Evolutionary conservation across 2,888 invertebrate genomes (phyloP), one percentile per base, ranked within the genome.

Genomic region (Yponomeuta evonymella): DNA sequence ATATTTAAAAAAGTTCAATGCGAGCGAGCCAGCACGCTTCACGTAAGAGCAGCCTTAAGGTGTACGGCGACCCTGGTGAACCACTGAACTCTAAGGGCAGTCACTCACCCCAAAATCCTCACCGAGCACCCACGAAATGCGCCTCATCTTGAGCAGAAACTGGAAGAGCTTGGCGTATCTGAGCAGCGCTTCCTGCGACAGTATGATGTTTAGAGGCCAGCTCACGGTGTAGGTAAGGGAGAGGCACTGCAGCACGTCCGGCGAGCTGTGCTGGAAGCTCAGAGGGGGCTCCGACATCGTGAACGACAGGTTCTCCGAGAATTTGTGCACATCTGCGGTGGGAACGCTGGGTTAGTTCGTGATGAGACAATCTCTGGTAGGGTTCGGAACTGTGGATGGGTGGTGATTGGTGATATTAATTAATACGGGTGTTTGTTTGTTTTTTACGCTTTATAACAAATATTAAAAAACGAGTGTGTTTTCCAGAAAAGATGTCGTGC

Each of bases 181-280:
- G 15, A 93, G 84, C 73, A 97, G 84, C 0, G 95, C 94, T 75
- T 95, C 95, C 0, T 94, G 94, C 9, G 96, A 96, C 70, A 97
- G 83, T 70, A 97, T 93, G 64, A 97, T 94, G 84, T 96, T 97
- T 0, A 97, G 82, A 0, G 97, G 97, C 97, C 97, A 97, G 3
- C 92, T 85, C 11, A 96, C 94, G 12, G 94, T 90, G 82, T 96
- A 97, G 2, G 94, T 94, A 4, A 97, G 86, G 0, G 94, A 94
- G 1, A 97, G 84, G 75, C 95, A 94, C 64, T 94, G 94, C 10
- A 97, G 81, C 0, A 94, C 95, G 75, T 95, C 94, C 0, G 96
- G 95, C 3, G 95, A 94, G 51, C 93, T 91, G 75, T 95, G 92
- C 79, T 95, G 94, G 77, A 95, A 94, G 72, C 92, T 92, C 23